Evolutionary conservation across 2,113 vertebrate genomes (phyloP).

Genomic region (Lampris megalopsis): DNA sequence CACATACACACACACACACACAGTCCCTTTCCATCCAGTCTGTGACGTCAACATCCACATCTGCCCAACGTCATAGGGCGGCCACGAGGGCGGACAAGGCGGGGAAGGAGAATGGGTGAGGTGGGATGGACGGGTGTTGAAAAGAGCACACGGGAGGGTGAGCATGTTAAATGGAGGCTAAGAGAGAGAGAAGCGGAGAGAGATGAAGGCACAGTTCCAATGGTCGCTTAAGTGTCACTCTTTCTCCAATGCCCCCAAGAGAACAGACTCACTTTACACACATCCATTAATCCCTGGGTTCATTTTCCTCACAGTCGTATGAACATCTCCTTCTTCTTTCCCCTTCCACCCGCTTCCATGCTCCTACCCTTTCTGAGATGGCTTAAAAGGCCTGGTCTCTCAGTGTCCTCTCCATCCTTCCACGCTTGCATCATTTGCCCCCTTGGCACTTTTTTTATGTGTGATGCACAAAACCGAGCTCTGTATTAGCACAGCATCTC

Average conservation of each 20-base stretch:
- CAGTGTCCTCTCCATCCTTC: not conserved
- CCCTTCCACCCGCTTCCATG: not conserved
- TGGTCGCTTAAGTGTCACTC: conserved; percentile 56
- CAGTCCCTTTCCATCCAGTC: conserved; percentile 15
- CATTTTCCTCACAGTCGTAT: conserved; percentile 16
- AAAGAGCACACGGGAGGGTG: conserved; percentile 2
- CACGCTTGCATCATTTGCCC: conserved; percentile 18
- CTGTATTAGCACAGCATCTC: conserved; percentile 4
- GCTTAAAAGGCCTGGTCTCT: conserved; percentile 36
- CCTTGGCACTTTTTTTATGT: conserved; percentile 22
- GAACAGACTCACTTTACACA: conserved; percentile 49
- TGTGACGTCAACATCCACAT: conserved; percentile 56
- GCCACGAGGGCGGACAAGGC: conserved; percentile 41
- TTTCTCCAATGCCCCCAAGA: conserved; percentile 34
- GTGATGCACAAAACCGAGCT: conserved; percentile 23
- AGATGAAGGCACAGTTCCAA: conserved; percentile 33
- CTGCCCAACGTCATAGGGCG: conserved; percentile 60
- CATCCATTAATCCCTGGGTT: conserved; percentile 39
- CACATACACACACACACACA: not conserved
- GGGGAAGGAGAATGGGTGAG: not conserved
- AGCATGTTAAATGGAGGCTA: not conserved
- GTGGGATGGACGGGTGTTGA: conserved; percentile 14
- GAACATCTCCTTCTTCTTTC: conserved; percentile 22
- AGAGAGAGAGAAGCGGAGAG: not conserved
- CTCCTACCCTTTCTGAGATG: conserved; percentile 18